Conservation (phyloP, 1,140 invertebrate species). For the Pentalonia nigronervosa region DNA sequence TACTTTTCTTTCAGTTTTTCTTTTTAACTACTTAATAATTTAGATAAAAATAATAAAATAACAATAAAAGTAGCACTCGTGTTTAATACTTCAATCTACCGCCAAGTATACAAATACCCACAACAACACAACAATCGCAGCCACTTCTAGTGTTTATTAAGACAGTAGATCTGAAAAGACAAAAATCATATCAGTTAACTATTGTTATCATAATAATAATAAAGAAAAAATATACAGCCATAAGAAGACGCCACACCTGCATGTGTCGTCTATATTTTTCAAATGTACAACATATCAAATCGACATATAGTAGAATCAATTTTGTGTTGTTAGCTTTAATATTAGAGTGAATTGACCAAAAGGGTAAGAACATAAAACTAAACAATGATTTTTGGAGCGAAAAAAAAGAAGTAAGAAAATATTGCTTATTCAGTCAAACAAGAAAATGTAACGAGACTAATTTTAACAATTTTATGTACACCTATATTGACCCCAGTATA, state of each 20-base stretch:
- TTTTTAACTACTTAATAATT: conserved; percentile 50
- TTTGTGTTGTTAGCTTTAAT: neutral
- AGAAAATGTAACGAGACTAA: too few relatives aligned
- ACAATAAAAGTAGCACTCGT: conserved; percentile 58
- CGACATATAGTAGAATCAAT: neutral
- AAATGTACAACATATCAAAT: neutral
- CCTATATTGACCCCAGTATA: too few relatives aligned
- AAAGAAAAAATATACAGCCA: neutral
- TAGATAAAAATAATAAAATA: conserved; percentile 57
- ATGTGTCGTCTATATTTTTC: neutral
- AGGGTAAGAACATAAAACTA: too few relatives aligned
- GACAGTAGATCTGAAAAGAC: conserved; percentile 44
- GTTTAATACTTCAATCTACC: conserved; percentile 51
- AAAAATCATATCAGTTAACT: neutral
- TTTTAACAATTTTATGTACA: too few relatives aligned
- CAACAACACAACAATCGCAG: neutral
- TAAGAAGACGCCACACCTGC: neutral
- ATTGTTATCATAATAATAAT: neutral
- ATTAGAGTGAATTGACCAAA: neutral
- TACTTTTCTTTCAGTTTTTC: conserved; percentile 16
- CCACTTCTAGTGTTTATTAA: conserved; percentile 40
- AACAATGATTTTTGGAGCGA: too few relatives aligned
- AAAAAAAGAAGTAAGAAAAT: too few relatives aligned
- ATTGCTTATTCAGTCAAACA: too few relatives aligned
- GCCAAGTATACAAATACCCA: conserved; percentile 2